These are phyloP conservation scores for Romanogobio albipinnatus DNA, from an alignment of 2,113 vertebrate genomes.

Conservation along the genomic window DNA sequence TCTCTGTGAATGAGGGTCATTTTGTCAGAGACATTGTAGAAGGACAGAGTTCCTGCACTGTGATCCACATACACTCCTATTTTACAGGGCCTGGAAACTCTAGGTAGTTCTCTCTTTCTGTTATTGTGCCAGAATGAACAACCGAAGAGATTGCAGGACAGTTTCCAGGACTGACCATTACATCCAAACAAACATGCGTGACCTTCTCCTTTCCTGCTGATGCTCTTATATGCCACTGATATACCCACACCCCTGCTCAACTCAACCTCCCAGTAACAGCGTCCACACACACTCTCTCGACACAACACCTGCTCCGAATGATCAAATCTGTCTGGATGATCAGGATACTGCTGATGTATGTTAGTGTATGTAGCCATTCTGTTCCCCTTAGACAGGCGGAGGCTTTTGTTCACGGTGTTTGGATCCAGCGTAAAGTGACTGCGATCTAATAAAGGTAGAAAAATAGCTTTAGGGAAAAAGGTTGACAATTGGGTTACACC, in stretches of 20 bases:
- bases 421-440: not conserved
- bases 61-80: slow-evolving; percentile 6
- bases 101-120: not conserved
- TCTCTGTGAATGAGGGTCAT: slow-evolving; percentile 17
- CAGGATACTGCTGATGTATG: not conserved
- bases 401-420: not conserved
- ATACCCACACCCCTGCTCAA: not conserved
- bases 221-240: slow-evolving; percentile 19
- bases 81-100: not conserved
- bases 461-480: not conserved
- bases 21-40: not conserved
- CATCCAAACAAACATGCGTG: not conserved
- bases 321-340: slow-evolving; percentile 4
- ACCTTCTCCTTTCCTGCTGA: not conserved
- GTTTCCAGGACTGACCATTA: slow-evolving; percentile 11
- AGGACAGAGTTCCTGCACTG: slow-evolving; percentile 11
- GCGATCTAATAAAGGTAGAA: not conserved
- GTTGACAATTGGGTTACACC: not conserved
- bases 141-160: not conserved
- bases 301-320: not conserved
- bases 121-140: not conserved
- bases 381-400: not conserved
- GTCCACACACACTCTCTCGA: not conserved
- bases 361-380: not conserved
- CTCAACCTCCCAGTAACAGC: slow-evolving; percentile 22